phyloP scores from a whole-genome alignment of 1,140 invertebrate genomes.

The Listronotus bonariensis region DNA sequence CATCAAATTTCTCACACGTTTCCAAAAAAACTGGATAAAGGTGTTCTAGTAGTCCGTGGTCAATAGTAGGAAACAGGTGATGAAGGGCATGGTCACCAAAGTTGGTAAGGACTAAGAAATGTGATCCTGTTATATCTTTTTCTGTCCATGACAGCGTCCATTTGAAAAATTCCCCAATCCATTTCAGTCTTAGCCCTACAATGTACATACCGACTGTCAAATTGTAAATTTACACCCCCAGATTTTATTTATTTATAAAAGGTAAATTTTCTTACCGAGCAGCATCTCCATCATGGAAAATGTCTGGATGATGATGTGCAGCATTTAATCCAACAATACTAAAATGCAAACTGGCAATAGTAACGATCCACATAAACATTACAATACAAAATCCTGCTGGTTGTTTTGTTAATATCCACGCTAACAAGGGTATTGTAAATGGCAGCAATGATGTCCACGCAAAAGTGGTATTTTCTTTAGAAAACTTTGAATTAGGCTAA shows the following conservation, averaged over 20 bases:
- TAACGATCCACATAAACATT: slow-evolving; percentile 65
- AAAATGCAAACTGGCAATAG: slow-evolving; percentile 67
- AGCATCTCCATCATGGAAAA: slow-evolving; percentile 82
- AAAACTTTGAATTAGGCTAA: slow-evolving; percentile 28
- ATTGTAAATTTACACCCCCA: too few species aligned
- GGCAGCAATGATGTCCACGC: slow-evolving; percentile 55
- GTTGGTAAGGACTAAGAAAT: slow-evolving; percentile 69
- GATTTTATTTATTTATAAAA: too few species aligned
- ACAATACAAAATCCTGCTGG: slow-evolving; percentile 51
- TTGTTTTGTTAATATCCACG: slow-evolving; percentile 56
- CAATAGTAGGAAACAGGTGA: slow-evolving; percentile 81
- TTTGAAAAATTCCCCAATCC: slow-evolving; percentile 80
- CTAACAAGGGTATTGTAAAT: slow-evolving; percentile 59
- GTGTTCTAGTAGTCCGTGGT: slow-evolving; percentile 71
- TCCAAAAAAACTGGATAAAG: slow-evolving; percentile 69
- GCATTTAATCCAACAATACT: slow-evolving; percentile 71
- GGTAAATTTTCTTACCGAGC: slow-evolving; percentile 56
- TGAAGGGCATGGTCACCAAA: slow-evolving; percentile 81
- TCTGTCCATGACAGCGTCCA: slow-evolving; percentile 76
- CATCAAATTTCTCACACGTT: slow-evolving; percentile 71
- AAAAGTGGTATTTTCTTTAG: neutral
- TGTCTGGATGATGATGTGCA: slow-evolving; percentile 81
- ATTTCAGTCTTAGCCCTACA: slow-evolving; percentile 46
- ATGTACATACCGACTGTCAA: slow-evolving; percentile 57
- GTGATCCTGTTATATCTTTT: slow-evolving; percentile 70